Percentiles rank a stretch among this genome's conserved stretches.
Conservation (phyloP, 1,140 invertebrate genomes). For the Nymphalis io region DNA sequence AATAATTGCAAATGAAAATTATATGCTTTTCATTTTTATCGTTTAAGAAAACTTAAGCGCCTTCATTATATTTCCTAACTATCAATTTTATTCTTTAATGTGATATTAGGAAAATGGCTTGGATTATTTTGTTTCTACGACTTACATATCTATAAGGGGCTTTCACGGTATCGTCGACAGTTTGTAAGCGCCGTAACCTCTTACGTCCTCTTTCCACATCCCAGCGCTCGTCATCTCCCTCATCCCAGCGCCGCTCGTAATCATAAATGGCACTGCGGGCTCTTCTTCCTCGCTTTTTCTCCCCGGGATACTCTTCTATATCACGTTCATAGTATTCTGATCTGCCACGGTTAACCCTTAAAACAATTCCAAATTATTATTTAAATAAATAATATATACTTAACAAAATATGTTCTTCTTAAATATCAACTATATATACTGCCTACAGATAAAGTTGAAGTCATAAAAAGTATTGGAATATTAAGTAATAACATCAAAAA, state of each 20-base stretch:
- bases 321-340: slow-evolving; percentile 68
- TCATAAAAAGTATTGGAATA: too few species aligned
- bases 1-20: too few species aligned
- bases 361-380: background rate
- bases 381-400: too few species aligned
- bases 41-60: too few species aligned
- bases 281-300: slow-evolving; percentile 48
- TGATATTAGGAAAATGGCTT: too few species aligned
- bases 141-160: slow-evolving; percentile 31
- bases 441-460: too few species aligned
- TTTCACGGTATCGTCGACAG: slow-evolving; percentile 55
- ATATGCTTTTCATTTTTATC: too few species aligned
- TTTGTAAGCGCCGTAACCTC: slow-evolving; percentile 53
- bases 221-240: slow-evolving; percentile 35
- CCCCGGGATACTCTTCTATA: slow-evolving; percentile 40
- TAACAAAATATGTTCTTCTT: too few species aligned
- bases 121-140: background rate
- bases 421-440: too few species aligned
- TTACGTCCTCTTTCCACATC: slow-evolving; percentile 34
- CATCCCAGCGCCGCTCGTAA: slow-evolving; percentile 51
- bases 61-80: too few species aligned
- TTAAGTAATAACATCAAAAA: too few species aligned
- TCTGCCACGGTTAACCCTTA: slow-evolving; percentile 53
- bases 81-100: too few species aligned
- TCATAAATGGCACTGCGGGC: slow-evolving; percentile 67